Conservation (phyloP, 2,888 invertebrate species). For the Pteria penguin region DNA sequence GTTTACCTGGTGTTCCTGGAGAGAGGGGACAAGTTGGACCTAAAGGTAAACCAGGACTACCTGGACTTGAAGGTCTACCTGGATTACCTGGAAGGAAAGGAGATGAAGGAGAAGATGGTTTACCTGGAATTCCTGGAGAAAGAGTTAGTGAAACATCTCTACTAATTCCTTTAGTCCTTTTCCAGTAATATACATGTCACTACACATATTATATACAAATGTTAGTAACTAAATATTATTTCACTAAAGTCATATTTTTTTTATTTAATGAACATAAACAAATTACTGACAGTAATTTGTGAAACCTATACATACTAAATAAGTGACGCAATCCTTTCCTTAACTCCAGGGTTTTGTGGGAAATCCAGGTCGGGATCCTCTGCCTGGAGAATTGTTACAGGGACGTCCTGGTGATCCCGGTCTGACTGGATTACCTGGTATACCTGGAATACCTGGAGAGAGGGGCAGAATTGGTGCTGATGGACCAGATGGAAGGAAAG, state of each 20-base stretch:
- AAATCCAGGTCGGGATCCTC: constrained; percentile 21
- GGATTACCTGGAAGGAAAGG: constrained; percentile 56
- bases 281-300: too few species aligned
- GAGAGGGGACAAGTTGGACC: constrained; percentile 18
- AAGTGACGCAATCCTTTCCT: too few species aligned
- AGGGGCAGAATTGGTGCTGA: constrained; percentile 54
- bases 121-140: constrained; percentile 63
- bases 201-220: too few species aligned
- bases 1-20: constrained; percentile 41
- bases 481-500: constrained; percentile 50
- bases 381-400: constrained; percentile 22
- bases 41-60: constrained; percentile 46
- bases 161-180: too few species aligned
- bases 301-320: too few species aligned
- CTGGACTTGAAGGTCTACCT: constrained; percentile 50
- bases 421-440: constrained; percentile 54
- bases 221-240: too few species aligned
- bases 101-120: constrained; percentile 50
- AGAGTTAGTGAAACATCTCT: constrained; percentile 54
- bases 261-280: neutral
- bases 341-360: constrained; percentile 9
- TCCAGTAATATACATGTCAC: too few species aligned
- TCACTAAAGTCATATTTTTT: neutral
- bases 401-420: constrained; percentile 57
- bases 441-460: constrained; percentile 61